Conservation (phyloP, 2,888 invertebrate species). For the Strigamia transsilvanica region DNA sequence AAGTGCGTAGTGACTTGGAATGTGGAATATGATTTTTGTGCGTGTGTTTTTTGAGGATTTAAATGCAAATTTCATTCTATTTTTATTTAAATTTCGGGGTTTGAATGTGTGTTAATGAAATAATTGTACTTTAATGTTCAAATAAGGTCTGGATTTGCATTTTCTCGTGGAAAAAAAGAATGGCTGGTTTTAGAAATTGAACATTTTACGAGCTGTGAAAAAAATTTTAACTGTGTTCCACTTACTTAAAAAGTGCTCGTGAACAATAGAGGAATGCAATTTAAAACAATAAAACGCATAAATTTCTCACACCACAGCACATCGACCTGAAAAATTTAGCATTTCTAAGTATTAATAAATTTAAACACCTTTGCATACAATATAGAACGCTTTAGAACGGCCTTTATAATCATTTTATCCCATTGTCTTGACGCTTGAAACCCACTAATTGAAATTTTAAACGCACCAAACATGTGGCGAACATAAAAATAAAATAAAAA, state of each 20-base stretch:
- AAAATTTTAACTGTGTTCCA: background rate
- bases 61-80: background rate
- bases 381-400: background rate
- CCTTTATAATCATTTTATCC: background rate
- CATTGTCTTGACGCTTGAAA: background rate
- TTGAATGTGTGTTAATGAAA: conserved; percentile 2
- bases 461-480: background rate
- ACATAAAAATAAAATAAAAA: background rate
- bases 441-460: background rate
- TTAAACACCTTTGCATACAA: conserved; percentile 2
- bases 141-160: background rate
- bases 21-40: background rate
- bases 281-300: background rate
- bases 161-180: background rate
- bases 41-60: background rate
- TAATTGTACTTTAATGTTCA: background rate
- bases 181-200: background rate
- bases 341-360: background rate
- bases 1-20: background rate
- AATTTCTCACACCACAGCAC: background rate
- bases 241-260: background rate
- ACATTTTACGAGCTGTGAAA: background rate
- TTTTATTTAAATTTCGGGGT: background rate
- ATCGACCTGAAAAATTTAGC: background rate
- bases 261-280: conserved; percentile 3